Evolutionary conservation across 2,888 invertebrate species (phyloP).

Genomic region (Stenotaenia linearis): DNA sequence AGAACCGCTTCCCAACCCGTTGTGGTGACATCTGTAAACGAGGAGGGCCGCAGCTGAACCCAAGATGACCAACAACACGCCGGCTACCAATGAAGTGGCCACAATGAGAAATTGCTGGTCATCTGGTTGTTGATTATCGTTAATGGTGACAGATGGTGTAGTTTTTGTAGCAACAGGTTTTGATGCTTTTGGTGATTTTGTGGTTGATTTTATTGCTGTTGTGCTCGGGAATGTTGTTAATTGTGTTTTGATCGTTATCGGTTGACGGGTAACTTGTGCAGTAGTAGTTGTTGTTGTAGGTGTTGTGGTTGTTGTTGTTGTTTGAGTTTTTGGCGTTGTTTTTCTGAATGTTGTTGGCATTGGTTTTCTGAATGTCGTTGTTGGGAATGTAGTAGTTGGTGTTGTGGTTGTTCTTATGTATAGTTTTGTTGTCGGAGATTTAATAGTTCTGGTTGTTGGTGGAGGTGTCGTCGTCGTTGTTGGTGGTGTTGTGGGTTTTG

Average conservation of each 20-base stretch:
- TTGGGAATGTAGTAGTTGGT: background rate
- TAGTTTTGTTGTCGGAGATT: background rate
- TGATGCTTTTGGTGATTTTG: background rate
- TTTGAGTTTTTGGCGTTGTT: background rate
- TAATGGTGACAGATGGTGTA: background rate
- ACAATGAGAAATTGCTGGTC: background rate
- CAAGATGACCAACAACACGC: background rate
- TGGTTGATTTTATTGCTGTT: background rate
- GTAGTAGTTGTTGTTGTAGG: background rate
- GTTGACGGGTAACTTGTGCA: background rate
- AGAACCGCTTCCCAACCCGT: background rate
- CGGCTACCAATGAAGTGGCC: background rate
- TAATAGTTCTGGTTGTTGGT: background rate
- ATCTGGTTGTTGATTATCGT: background rate
- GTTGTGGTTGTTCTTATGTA: background rate
- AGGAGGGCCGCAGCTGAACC: background rate
- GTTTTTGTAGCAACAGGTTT: background rate
- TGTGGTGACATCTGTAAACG: slow-evolving; percentile 13
- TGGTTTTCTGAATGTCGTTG: background rate
- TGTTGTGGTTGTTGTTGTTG: background rate
- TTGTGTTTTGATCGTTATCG: background rate
- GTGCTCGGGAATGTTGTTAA: background rate
- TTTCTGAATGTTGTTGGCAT: background rate
- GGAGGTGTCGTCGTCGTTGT: background rate
- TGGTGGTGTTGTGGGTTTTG: background rate